Base-by-base conservation (phyloP, 1,140 invertebrate genomes). In the Helicoverpa armigera region DNA sequence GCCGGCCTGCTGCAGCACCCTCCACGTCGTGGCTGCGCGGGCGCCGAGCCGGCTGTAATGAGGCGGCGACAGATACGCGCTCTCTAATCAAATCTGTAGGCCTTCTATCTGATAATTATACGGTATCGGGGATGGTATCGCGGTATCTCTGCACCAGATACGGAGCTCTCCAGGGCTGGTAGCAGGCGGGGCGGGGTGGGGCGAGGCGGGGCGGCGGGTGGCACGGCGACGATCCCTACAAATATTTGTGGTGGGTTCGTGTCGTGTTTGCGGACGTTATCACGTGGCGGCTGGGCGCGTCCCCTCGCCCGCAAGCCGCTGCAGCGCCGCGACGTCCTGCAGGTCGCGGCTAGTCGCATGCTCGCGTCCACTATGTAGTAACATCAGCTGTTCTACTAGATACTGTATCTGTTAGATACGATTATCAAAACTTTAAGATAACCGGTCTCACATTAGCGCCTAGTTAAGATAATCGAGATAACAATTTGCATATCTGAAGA, bases 391-490 rank as follows among this genome's bases (percentile, higher is more conserved):
- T 85, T 87, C 84, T 29, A 78, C 85, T 88, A 91, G 89, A 91
- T 92, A 91, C 87, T 84, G 89, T 93, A 92, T 93, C 91, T 92
- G 87, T 85, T 86, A 89, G 90, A 90, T 90, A 90, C 89, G 88
- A 92, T 91, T 94, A 94, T 94, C 93, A 89, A 87, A 87, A 88
- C 86, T 88, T 86, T 89, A 90, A 93, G 93, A 94, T 94, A 94
- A 91, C 90, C 88, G 82, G 85, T 87, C 88, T 85, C 91, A 93
- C 86, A 94, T 94, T 94, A 94, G 85, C 93, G 84, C 86, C 88
- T 93, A 92, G 93, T 94, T 94, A 93, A 94, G 93, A 94, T 94
- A 94, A 94, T 91, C 83, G 83, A 94, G 93, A 94, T 94, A 94
- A 93, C 91, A 88, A 88, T 93, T 92, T 92, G 91, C 91, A 93